Base-by-base conservation (phyloP, 2,797 vertebrate species). In the Sebastes oblongus region DNA sequence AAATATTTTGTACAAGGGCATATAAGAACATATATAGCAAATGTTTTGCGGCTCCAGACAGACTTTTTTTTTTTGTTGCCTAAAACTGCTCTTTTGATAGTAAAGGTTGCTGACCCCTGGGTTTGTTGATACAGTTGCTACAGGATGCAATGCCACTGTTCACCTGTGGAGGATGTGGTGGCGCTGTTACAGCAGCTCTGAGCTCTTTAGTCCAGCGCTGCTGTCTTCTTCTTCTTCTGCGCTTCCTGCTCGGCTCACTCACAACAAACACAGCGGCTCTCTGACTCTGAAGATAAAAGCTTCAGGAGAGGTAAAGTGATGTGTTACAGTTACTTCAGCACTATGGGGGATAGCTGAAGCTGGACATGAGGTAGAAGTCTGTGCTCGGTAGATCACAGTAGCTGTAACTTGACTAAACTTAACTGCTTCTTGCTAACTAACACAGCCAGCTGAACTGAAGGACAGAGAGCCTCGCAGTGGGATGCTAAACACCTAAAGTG, bases 131-230 rank as follows among this genome's bases (percentile, higher is more conserved):
- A 5, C 9, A 9, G 3, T 5, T 22, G 1, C 3, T 4, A 13
- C 1, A 59, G 5, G n/a, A 4, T 89, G 89, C 75, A 90, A 11
- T 92, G 0, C 32, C 64, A 3, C 0, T 2, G 13, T 10, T 1
- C 3, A 20, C 91, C 92, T 73, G 55, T 13, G 22, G 11, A n/a
- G 0, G 27, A 3, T 16, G 16, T 36, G 20, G 18, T 3, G 91
- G 90, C 89, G 93, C 92, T 93, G 89, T 88, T 87, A n/a, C 24
- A 90, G 25, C 2, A 1, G 8, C 52, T 8, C 8, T 25, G 8
- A 16, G 34, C 8, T 39, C 18, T 52, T 58, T 29, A 34, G 29
- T 3, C 3, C 61, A 25, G 20, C 61, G 1, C 32, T 2, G 52
- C 39, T 25, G 1, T 54, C 46, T 22, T 65, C 5, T 25, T 83